Conservation (phyloP, 1,140 invertebrate species). For the Calliphora vicina region DNA sequence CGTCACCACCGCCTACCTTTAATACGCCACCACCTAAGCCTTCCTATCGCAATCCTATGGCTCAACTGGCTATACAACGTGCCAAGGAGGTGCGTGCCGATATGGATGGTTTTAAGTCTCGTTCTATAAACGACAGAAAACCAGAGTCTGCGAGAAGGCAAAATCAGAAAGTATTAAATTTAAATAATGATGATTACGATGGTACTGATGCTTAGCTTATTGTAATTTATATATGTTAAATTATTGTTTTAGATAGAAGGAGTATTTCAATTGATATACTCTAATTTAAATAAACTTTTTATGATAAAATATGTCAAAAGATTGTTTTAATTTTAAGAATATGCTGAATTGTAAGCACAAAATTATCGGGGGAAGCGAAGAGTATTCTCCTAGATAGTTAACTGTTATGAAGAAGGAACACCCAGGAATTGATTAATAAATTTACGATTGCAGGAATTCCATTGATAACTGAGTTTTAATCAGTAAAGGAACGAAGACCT, state of each 20-base stretch:
- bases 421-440: no score
- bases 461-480: not conserved
- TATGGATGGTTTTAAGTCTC: constrained; percentile 5
- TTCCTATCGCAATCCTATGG: constrained; percentile 33
- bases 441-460: no score
- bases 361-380: no score
- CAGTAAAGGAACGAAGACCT: not conserved
- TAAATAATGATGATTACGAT: not conserved
- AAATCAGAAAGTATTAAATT: not conserved
- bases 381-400: no score
- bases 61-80: constrained; percentile 12
- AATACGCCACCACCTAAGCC: constrained; percentile 35
- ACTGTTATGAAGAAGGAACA: no score
- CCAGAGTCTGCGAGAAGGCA: no score
- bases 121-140: not conserved
- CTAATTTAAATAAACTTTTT: not conserved
- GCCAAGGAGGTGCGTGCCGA: constrained; percentile 3
- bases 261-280: not conserved
- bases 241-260: not conserved
- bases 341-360: no score
- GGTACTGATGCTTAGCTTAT: not conserved
- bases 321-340: no score
- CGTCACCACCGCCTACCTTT: not conserved
- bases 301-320: not conserved
- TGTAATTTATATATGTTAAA: not conserved